A percentile compares a stretch with the other conserved stretches of the same genome.
Evolutionary conservation across 2,888 invertebrate species (phyloP).

Genomic region (Petrophora chlorosata): DNA sequence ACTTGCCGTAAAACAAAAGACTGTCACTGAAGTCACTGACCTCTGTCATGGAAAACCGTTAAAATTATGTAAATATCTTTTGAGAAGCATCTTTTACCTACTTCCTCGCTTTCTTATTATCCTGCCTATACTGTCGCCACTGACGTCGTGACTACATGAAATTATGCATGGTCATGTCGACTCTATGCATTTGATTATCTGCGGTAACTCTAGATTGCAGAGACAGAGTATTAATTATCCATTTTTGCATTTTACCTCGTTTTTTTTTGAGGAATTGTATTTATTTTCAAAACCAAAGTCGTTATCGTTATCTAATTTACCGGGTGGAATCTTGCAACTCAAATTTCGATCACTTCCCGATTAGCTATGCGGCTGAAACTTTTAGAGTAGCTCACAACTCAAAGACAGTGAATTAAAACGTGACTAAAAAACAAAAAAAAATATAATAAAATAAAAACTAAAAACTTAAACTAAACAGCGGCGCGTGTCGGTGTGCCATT

Average conservation of each 20-base stretch:
- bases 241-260: neutral
- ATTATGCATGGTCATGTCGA: slow-evolving; percentile 20
- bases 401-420: no score
- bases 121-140: neutral
- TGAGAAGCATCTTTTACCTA: slow-evolving; percentile 6
- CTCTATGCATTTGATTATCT: slow-evolving; percentile 18
- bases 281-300: no score
- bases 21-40: no score
- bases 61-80: slow-evolving; percentile 4
- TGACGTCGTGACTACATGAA: slow-evolving; percentile 3
- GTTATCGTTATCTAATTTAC: neutral
- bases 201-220: neutral
- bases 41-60: slow-evolving; percentile 1
- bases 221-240: neutral
- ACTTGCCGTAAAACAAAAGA: no score
- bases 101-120: slow-evolving; percentile 1
- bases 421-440: no score
- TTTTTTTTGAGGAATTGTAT: neutral
- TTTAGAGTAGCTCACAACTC: no score
- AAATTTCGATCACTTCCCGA: no score
- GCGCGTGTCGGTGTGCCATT: no score
- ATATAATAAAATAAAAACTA: no score
- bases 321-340: no score
- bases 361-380: no score
- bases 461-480: no score